These are phyloP conservation scores for Hypsopygia costalis DNA, from an alignment of 2,888 invertebrate species.

Conservation along the genomic window DNA sequence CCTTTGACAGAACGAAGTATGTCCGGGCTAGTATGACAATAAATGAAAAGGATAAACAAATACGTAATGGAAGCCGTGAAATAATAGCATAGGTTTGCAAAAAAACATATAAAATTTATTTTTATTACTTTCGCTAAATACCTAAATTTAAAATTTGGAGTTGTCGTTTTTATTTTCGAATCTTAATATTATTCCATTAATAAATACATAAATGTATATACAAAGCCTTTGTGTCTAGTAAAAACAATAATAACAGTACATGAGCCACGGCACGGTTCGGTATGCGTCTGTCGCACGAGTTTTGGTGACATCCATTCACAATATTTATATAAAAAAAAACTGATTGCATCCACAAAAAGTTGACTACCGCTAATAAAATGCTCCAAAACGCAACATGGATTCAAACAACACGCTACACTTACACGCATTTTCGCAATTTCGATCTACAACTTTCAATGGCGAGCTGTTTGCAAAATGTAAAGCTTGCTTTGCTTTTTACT, in stretches of 20 bases:
- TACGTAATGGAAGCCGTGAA: too few relatives aligned
- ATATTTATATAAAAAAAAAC: conserved; percentile 59
- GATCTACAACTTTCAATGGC: conserved; percentile 35
- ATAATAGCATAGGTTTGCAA: conserved; percentile 22
- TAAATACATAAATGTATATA: conserved; percentile 66
- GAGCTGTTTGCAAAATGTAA: conserved; percentile 37
- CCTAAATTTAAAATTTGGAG: conserved; percentile 44
- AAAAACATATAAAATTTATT: conserved; percentile 56
- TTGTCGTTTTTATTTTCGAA: conserved; percentile 45
- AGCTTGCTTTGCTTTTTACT: conserved; percentile 19
- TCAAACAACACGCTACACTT: conserved; percentile 20
- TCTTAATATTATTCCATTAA: conserved; percentile 39
- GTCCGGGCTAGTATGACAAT: too few relatives aligned
- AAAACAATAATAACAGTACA: conserved; percentile 56
- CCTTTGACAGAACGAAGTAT: too few relatives aligned
- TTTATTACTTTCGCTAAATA: conserved; percentile 41
- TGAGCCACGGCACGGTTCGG: conserved; percentile 42
- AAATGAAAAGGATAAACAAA: too few relatives aligned
- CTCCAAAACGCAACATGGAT: conserved; percentile 30
- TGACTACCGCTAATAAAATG: conserved; percentile 32
- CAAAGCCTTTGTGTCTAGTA: conserved; percentile 76
- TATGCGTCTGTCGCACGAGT: conserved; percentile 44
- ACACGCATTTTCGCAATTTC: conserved; percentile 21
- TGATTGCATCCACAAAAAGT: conserved; percentile 42
- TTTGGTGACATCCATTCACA: conserved; percentile 45